Evolutionary conservation across 2,113 vertebrate genomes (phyloP).

Genomic region (Silurus asotus): DNA sequence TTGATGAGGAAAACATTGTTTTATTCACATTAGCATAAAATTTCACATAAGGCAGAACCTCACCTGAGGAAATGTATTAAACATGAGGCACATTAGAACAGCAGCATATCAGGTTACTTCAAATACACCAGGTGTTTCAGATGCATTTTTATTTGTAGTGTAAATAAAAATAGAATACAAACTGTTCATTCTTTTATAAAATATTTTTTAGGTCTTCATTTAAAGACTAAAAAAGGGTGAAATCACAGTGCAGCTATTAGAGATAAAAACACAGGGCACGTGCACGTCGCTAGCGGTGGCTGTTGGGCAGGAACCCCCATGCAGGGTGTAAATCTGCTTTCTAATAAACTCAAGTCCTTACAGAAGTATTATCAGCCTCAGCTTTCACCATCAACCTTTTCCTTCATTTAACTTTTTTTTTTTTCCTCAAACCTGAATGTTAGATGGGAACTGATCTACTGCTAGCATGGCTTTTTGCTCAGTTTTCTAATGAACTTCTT

Average conservation of each 20-base stretch:
- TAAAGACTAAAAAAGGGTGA: too few relatives aligned
- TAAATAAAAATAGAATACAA: too few relatives aligned
- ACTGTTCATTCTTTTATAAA: too few relatives aligned
- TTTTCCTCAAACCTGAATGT: background rate
- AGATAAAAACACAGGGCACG: too few relatives aligned
- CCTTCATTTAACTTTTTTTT: background rate
- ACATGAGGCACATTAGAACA: background rate
- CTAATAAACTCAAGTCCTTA: background rate
- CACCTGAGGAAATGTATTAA: background rate
- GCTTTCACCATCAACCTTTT: background rate
- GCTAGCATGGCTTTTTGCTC: conserved; percentile 64
- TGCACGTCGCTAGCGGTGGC: too few relatives aligned
- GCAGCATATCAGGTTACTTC: background rate
- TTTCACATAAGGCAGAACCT: background rate
- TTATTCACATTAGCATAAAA: background rate
- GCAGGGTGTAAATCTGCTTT: background rate
- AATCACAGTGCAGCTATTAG: too few relatives aligned
- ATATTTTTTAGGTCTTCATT: too few relatives aligned
- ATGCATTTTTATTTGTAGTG: too few relatives aligned
- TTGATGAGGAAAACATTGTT: background rate
- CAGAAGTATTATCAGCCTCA: background rate
- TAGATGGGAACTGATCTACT: background rate
- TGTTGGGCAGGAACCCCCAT: background rate
- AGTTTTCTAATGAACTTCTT: conserved; percentile 73
- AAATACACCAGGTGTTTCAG: too few relatives aligned